Percentiles rank a stretch among this genome's conserved stretches.
Conservation (phyloP, 2,888 invertebrate species). For the Drosophila sordidapex region DNA sequence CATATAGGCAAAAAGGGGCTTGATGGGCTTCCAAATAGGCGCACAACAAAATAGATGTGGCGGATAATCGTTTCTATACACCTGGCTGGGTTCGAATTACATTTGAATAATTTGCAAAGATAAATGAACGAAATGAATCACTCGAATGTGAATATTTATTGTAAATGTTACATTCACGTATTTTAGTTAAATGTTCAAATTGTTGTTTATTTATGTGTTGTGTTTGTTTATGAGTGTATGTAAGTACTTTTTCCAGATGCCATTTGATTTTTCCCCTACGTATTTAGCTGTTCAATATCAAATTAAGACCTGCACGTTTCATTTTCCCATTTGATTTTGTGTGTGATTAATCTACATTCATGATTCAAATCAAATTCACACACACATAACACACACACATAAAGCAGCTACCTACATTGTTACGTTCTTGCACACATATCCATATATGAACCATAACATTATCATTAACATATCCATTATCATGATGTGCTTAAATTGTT, state of each 20-base stretch:
- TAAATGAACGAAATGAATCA: slow-evolving; percentile 22
- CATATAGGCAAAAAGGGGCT: not conserved
- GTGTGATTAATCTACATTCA: slow-evolving; percentile 8
- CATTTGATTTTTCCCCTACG: slow-evolving; percentile 23
- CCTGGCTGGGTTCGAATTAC: slow-evolving; percentile 18
- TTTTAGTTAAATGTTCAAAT: slow-evolving; percentile 8
- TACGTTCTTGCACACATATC: slow-evolving; percentile 2
- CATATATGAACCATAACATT: slow-evolving; percentile 16
- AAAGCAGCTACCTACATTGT: not conserved
- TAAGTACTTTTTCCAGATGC: slow-evolving; percentile 11
- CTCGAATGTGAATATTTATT: not conserved
- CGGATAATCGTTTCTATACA: slow-evolving; percentile 16
- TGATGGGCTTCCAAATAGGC: not conserved
- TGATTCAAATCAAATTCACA: slow-evolving; percentile 17
- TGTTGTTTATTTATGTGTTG: slow-evolving; percentile 17
- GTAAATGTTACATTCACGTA: not conserved
- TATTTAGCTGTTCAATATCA: slow-evolving; percentile 15
- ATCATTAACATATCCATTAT: slow-evolving; percentile 33
- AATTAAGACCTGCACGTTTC: slow-evolving; percentile 30
- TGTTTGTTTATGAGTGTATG: slow-evolving; percentile 10
- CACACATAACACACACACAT: not conserved
- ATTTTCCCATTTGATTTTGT: slow-evolving; percentile 5
- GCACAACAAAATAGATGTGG: not conserved
- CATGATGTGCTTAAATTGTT: slow-evolving; percentile 51
- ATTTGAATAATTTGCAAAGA: slow-evolving; percentile 24